Base-by-base conservation (phyloP, 2,113 vertebrate species). In the Campylorhamphus procurvoides region DNA sequence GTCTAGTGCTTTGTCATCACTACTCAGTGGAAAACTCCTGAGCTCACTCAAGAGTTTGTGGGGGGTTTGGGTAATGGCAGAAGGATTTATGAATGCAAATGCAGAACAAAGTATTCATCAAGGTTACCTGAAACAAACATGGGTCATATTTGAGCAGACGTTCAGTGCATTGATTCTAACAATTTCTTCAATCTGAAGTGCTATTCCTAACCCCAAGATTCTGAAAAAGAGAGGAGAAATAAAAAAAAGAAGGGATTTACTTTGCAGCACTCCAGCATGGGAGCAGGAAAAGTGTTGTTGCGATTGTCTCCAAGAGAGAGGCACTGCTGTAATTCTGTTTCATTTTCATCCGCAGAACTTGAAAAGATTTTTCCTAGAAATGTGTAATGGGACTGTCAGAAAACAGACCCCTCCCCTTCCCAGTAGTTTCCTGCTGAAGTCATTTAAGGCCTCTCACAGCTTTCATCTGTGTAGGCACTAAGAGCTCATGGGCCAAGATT, bases 401-500 rank as follows among this genome's bases (percentile, higher is more conserved):
- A 96, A 95, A 82, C 91, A 96, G 86, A 95, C 96, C 94, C 86
- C 97, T 93, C 97, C 96, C 94, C 76, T 76, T 90, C 94, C 90
- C 93, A 94, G 93, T 95, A 75, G 83, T 96, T 97, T 94, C 77
- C 95, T 94, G 95, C 97, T 97, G 94, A 81, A 94, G 88, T 94
- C 75, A 97, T 92, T 93, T 95, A 97, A 91, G 95, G 87, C 92
- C 92, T 96, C 93, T 96, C 88, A 66, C 74, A 90, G 85, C 93
- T 96, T 94, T 97, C 96, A 95, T 94, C 89, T 89, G 93, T 93
- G 87, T 82, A 89, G 74, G 78, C 91, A 95, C 83, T 50, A n/a
- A 68, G 63, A 58, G 46, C n/a, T 84, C 56, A 1, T 1, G 66
- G 33, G 96, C 95, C 96, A 96, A 91, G 73, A 64, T 76, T 87